Base-by-base conservation (phyloP, 37 sponge, comb jelly and placozoan species). In the Aplysina aerophoba region DNA sequence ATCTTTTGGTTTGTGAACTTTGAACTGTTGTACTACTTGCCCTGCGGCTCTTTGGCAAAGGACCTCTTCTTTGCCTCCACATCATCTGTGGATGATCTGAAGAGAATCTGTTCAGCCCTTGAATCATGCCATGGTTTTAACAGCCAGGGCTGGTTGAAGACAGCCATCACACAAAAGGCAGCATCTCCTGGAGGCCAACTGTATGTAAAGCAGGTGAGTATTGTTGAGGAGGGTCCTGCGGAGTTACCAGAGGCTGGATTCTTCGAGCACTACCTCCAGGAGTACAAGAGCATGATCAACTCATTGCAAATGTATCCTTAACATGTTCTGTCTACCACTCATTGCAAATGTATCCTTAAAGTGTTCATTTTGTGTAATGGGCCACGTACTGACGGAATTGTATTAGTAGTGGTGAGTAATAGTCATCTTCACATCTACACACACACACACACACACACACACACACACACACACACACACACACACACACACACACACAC, bases 131-230 rank as follows among this genome's bases (percentile, higher is more conserved):
- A 75, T 24, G 92, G 89, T 8, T 92, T 92, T 80, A 88, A 88
- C 68, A 73, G 77, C 20, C 68, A 82, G 1, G 92, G 92, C n/a
- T 88, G 89, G 92, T 38, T 92, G 24, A 92, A 92, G 79, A 79
- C 75, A 4, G 41, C 74, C 6, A 55, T 85, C 1, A 28, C 44
- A n/a, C 34, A 38, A 5, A 88, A 88, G 71, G 55, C n/a, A 55
- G 30, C 63, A 41, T 59, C 78, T 0, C 5, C 85, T 27, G 69
- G 62, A 16, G 36, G 71, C 22, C 71, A 82, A 21, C 72, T 92
- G 21, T 92, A 92, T 74, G 34, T 92, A 25, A 91, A 91, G 60
- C 84, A 87, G 37, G 38, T 30, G 6, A 34, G 21, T 4, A 5
- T 34, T 28, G 38, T 34, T 3, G 21, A 72, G 21, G 27, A 1